phyloP scores from a whole-genome alignment of 2,888 invertebrate genomes.

The Phragmatobia fuliginosa region DNA sequence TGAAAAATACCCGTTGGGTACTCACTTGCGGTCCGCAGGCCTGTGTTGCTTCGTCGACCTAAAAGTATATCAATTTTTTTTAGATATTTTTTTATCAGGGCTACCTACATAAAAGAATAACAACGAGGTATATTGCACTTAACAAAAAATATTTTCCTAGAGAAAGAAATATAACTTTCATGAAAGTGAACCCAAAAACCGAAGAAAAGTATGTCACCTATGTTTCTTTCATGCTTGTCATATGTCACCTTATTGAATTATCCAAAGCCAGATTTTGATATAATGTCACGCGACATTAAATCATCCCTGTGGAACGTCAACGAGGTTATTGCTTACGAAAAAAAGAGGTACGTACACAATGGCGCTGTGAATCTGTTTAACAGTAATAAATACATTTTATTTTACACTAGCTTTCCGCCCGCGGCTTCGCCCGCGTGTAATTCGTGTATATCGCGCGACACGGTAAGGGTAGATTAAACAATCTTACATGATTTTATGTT shows the following conservation, averaged over 20 bases:
- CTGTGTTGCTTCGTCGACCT: too few relatives aligned
- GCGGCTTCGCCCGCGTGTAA: too few relatives aligned
- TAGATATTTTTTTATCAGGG: too few relatives aligned
- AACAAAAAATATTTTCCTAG: neutral
- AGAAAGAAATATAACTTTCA: neutral
- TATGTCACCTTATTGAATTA: neutral
- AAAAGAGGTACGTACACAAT: neutral
- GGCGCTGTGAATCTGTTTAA: neutral
- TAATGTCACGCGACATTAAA: conserved; percentile 2
- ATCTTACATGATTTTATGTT: too few relatives aligned
- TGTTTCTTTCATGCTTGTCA: neutral
- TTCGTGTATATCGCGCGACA: too few relatives aligned
- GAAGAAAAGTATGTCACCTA: neutral
- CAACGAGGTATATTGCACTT: neutral
- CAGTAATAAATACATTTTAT: neutral
- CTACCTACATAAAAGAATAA: too few relatives aligned
- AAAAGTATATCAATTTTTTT: too few relatives aligned
- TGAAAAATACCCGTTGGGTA: too few relatives aligned
- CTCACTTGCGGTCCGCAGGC: too few relatives aligned
- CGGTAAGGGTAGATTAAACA: too few relatives aligned
- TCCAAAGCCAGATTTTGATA: neutral
- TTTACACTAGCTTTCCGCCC: too few relatives aligned
- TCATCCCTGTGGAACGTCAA: neutral
- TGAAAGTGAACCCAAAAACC: neutral
- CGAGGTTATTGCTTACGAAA: neutral